Percentiles rank a stretch among this genome's conserved stretches.
Evolutionary conservation across 2,888 invertebrate genomes (phyloP).

Genomic region (Drosophila barbarae): DNA sequence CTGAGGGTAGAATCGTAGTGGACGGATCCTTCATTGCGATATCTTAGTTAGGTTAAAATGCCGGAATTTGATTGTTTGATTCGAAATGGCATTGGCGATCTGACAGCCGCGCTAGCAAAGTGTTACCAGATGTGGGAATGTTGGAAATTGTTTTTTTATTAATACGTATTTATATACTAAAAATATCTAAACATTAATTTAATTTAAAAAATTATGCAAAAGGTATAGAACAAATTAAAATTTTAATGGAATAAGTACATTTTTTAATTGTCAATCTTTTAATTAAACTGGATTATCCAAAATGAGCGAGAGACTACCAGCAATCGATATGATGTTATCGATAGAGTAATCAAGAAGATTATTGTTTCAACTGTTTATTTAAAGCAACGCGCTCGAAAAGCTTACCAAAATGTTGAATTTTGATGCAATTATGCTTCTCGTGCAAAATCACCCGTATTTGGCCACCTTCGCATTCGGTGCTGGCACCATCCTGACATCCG

Average conservation of each 20-base stretch:
- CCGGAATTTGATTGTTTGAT: constrained; percentile 8
- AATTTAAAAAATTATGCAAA: background rate
- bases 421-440: constrained; percentile 2
- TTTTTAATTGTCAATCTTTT: background rate
- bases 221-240: background rate
- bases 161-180: background rate
- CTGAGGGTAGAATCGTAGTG: constrained; percentile 60
- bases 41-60: too few species aligned
- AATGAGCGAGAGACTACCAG: too few species aligned
- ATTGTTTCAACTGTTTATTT: background rate
- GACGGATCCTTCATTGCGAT: constrained; percentile 41
- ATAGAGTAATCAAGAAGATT: background rate
- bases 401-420: background rate
- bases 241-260: too few species aligned
- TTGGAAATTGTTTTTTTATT: background rate
- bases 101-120: too few species aligned
- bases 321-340: background rate
- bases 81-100: constrained; percentile 14
- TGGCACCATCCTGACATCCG: constrained; percentile 37
- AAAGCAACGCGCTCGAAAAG: constrained; percentile 4
- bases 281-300: background rate
- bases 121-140: background rate
- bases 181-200: too few species aligned
- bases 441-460: constrained; percentile 32
- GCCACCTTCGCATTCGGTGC: constrained; percentile 36